Base-by-base conservation (phyloP, 1,140 invertebrate genomes). In the Drosophila virilis region DNA sequence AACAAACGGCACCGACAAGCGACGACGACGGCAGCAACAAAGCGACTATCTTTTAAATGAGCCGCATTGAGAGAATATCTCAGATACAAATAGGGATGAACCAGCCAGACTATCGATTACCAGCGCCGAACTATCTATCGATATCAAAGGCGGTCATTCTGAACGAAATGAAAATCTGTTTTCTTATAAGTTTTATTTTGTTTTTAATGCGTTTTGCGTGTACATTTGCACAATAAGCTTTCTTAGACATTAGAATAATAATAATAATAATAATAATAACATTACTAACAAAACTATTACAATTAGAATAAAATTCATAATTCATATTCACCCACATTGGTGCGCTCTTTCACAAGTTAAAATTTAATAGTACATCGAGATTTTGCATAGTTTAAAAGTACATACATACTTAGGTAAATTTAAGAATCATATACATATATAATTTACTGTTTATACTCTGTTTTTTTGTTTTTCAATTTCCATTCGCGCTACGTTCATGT, bases 271-370 rank as follows among this genome's bases (percentile, higher is more conserved):
- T 80, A 75, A 64, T 86, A 86, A 86, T 89, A 89, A 89, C 84
- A 89, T 89, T 89, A 88, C 83, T 83, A 88, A 88, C 83, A 88
- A 89, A 89, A 88, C 80, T 86, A 77, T 81, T 86, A 86, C 82
- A 86, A 69, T 85, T 86, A 86, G 82, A 85, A 86, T 86, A 86
- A 85, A 85, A 85, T 85, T 85, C 74, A 85, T 85, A 85, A 85
- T 85, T 72, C 73, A 79, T 82, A 70, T 77, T 86, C 61, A 82
- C 83, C 83, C 67, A 46, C 58, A 52, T 45, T 74, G 46, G 61
- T 78, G 70, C 17, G 40, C 32, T 52, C 48, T 60, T 64, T 50
- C 70, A 79, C 74, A 77, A 66, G 69, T 81, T 86, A 86, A 86
- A 86, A 86, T 86, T 79, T 86, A 88, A 86, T 86, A 86, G 82